Evolutionary conservation across 2,113 vertebrate species (phyloP), one percentile per base, ranked within the genome.

Genomic region (Grallaria varia): DNA sequence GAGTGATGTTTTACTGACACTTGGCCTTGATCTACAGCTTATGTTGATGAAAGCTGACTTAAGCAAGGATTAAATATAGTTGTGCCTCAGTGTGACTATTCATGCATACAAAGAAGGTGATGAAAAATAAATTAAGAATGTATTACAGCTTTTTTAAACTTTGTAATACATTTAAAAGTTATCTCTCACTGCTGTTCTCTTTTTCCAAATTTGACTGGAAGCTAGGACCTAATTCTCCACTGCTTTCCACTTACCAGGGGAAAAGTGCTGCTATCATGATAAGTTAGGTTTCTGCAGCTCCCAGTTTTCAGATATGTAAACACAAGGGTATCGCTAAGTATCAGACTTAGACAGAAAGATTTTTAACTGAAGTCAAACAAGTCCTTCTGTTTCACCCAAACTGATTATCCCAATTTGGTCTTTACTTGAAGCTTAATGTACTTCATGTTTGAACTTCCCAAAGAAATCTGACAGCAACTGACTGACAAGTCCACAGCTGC

Each of bases 81-180:
- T 90, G 37, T 87, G 66, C 40, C 52, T 92, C 89, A 30, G 42
- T 58, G 40, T 68, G 77, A 81, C 69, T 93, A 58, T 91, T 95
- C 84, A 89, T 67, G 84, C 74, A 58, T 82, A 53, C 28, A 60
- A 91, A 62, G 66, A 85, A 91, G 84, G 66, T 79, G 84, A 91
- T 89, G 63, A 89, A 95, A 96, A 97, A 89, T 64, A 94, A 92
- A 91, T 44, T 27, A 88, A 89, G 74, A 82, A 21, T 60, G 39
- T 74, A 75, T 87, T 88, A 60, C 56, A 24, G 40, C 5, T 44
- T 25, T 3, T 53, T 89, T 90, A 84, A 37, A 49, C 44, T 79
- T 84, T 49, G 42, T 79, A 93, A 81, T 84, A 75, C 42, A 81
- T 81, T 91, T 87, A 49, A 84, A 93, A 94, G 49, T 45, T 72